Evolutionary conservation across 2,797 vertebrate species (phyloP), one percentile per base, ranked within the genome.

Genomic region (Amniataba percoides): DNA sequence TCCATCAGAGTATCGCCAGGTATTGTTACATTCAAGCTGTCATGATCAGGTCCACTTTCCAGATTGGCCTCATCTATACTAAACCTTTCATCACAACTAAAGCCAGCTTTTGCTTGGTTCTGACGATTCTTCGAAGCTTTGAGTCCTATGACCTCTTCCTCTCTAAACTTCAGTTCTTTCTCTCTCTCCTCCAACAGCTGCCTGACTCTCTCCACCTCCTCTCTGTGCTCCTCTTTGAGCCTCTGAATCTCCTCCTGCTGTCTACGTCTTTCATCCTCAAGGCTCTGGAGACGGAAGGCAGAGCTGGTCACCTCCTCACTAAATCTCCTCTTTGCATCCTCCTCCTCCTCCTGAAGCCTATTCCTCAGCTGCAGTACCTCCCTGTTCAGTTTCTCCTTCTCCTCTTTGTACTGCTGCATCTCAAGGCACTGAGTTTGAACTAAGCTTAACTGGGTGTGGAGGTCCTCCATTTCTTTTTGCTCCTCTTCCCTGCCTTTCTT

Each of bases 341-440:
- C 27, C 59, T n/a, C 83, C 51, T 95, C 94, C 59, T 90, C 74
- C 52, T 84, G 78, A 52, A 69, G 86, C 56, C 68, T 95, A 67
- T 84, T 87, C 66, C 90, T 94, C 83, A 96, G 90, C 68, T 94
- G 87, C 19, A 84, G 59, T 36, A 96, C 92, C 70, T 97, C 94
- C 55, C 82, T 75, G 85, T 95, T 96, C 34, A 96, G 90, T 16
- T 75, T 82, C 60, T 96, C 94, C 60, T 97, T 95, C 79, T 96
- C 96, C 5, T 81, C 84, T 83, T 96, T 96, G 74, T 91, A 92
- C 66, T 42, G 85, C 60, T 94, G 93, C 46, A 92, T 85, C 81
- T 96, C 94, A 68, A 88, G 90, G 45, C 90, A 92, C 78, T 90
- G 90, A 58, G 76, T 86, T 77, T 96, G 94, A 57, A 93, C 79